Conservation (phyloP, 2,888 invertebrate species). For the Frankliniella fusca region DNA sequence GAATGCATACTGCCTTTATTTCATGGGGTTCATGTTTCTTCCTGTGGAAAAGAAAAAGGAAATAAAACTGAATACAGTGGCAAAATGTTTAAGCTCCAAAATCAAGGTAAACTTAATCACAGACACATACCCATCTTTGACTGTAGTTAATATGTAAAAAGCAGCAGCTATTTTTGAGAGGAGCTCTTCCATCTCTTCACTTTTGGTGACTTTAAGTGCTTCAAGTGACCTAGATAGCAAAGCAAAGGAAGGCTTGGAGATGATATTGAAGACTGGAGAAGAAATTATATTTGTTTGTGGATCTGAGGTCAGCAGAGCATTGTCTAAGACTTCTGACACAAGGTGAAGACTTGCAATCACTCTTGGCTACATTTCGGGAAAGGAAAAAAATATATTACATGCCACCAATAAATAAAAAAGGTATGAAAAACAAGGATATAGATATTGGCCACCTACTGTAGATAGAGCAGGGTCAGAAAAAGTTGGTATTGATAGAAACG, state of each 20-base stretch:
- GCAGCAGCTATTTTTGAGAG: neutral
- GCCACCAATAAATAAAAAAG: neutral
- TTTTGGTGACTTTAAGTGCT: neutral
- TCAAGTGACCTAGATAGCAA: neutral
- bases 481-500: neutral
- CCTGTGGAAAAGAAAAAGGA: neutral
- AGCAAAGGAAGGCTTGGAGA: neutral
- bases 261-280: neutral
- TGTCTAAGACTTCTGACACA: neutral
- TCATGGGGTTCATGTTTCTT: neutral
- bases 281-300: neutral
- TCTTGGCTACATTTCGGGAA: neutral
- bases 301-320: neutral
- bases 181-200: constrained; percentile 3
- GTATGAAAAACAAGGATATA: neutral
- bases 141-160: neutral
- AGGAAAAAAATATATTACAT: neutral
- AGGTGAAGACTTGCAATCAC: neutral
- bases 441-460: neutral
- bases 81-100: neutral
- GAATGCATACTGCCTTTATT: neutral
- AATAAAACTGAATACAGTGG: neutral
- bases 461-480: neutral
- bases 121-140: neutral
- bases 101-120: neutral